Evolutionary conservation across 2,797 vertebrate species (phyloP), one percentile per base, ranked within the genome.

Genomic region (Denticeps clupeoides): DNA sequence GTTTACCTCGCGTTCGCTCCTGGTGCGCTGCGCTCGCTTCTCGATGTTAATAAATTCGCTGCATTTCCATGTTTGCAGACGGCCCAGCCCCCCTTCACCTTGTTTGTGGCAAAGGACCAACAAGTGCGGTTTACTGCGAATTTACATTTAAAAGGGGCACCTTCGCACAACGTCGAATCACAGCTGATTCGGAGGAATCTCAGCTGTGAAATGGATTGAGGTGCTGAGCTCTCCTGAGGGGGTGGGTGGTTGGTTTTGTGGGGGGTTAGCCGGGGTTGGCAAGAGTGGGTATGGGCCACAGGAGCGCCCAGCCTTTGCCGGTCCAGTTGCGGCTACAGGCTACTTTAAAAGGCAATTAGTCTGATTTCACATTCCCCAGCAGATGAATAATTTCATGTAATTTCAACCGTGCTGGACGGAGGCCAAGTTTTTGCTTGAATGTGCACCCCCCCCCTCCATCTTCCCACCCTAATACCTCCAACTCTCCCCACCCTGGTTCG

Each of bases 341-440:
- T 76, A 78, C 80, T 84, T 84, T 71, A 87, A 82, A 86, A 82
- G 74, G 81, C 82, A 86, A 88, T 88, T 89, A 88, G 80, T 71
- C 67, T 78, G 84, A 88, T 87, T 88, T 87, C 85, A 86, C 83
- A 86, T 86, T 86, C 80, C 81, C 78, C 67, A 77, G 82, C 75
- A 85, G 82, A 80, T 67, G 80, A 86, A 86, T 87, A 87, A 87
- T 88, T 88, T 85, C 73, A 59, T 79, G 82, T 85, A 84, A 85
- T 86, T 86, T 84, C 78, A 82, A 80, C 79, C 81, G 77, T 63
- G 82, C 77, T 82, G 82, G 80, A 85, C 72, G 71, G 74, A 81
- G 79, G 83, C 85, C 84, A 87, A 84, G 80, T 83, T 37, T 37
- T 85, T 82, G 81, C 69, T 79, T 65, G 78, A 83, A 86, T 77